Base-by-base conservation (phyloP, 1,140 invertebrate genomes). In the Drosophila ananassae region DNA sequence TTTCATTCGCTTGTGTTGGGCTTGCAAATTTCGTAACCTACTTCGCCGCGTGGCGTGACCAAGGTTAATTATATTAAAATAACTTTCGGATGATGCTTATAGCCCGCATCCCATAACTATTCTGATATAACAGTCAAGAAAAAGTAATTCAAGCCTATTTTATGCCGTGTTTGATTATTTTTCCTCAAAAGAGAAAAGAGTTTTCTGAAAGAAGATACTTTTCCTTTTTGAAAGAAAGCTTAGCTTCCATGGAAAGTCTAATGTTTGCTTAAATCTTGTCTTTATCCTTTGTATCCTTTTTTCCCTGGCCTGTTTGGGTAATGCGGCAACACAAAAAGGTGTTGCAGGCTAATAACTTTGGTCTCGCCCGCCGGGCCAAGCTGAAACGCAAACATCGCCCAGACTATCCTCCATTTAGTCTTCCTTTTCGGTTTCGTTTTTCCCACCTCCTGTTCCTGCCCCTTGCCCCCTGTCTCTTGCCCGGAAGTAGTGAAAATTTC, bases 401-500 rank as follows among this genome's bases (percentile, higher is more conserved):
- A 25, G 60, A 39, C 52, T 46, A 56, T 37, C 60, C 37, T 54
- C 25, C 10, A 7, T 68, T 52, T 30, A 54, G 22, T 5, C 25
- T 34, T 48, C 32, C 39, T 50, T 13, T 17, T 25, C 28, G 2
- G 13, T 37, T 22, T 44, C 48, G 8, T 48, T 39, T 58, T 54
- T 47, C 37, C 17, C 17, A 17, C 0, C 1, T 17, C 17, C 17
- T 25, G 4, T 25, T 25, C 2, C 25, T 25, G 3, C 25, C 25
- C 25, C 25, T 28, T 56, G 21, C 56, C 30, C 54, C 46, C 46
- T 39, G 39, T 30, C 52, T 44, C 39, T 41, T 57, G 55, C 50
- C 50, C 79, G 82, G 83, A 82, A 87, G 83, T 82, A 89, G 82
- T 82, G 79, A 89, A 83, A 87, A 77, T 89, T 79, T 82, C 79